Conservation (phyloP, 2,888 invertebrate genomes). For the Andrena camellia region DNA sequence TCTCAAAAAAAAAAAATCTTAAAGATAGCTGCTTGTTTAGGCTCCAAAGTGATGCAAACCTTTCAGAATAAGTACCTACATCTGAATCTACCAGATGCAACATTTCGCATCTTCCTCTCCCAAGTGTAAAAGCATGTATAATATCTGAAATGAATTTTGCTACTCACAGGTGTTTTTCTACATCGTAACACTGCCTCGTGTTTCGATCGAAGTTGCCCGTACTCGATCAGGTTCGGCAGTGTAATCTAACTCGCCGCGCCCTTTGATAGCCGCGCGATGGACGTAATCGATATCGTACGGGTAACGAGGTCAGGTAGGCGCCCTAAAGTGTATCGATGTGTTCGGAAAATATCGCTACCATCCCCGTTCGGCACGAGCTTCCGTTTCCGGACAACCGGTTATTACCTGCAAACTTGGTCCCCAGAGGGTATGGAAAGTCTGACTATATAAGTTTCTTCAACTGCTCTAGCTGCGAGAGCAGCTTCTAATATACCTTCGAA, state of each 20-base stretch:
- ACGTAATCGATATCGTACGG: constrained; percentile 43
- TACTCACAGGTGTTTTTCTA: no score
- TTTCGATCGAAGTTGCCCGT: constrained; percentile 37
- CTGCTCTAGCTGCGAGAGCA: neutral
- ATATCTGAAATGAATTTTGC: no score
- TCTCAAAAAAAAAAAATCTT: no score
- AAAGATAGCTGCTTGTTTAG: no score
- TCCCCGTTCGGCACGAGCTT: neutral
- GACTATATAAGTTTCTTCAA: constrained; percentile 13
- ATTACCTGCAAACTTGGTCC: constrained; percentile 31
- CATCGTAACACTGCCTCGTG: constrained; percentile 13
- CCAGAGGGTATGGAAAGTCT: neutral
- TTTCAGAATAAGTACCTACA: no score
- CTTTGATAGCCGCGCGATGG: constrained; percentile 38
- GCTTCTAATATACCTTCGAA: neutral
- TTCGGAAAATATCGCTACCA: constrained; percentile 11
- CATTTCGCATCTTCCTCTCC: no score
- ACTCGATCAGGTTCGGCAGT: constrained; percentile 30
- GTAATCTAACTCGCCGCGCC: constrained; percentile 15
- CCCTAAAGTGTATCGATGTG: neutral
- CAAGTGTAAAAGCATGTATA: no score
- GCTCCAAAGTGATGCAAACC: no score
- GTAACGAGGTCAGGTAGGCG: neutral
- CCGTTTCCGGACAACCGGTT: constrained; percentile 23
- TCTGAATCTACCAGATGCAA: no score